phyloP scores from a whole-genome alignment of 2,888 invertebrate species.

The Metopia argyrocephala region DNA sequence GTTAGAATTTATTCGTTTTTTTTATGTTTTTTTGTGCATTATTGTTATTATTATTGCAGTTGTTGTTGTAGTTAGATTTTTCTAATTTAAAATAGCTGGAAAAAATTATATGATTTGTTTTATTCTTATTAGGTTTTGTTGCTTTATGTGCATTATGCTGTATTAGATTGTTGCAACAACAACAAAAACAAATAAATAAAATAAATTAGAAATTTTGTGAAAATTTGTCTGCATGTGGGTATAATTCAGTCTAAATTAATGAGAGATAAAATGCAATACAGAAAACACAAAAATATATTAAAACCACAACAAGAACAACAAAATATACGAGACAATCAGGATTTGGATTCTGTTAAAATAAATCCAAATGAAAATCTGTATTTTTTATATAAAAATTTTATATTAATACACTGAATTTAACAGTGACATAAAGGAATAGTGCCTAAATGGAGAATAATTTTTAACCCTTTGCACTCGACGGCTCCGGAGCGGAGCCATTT shows the following conservation, averaged over 20 bases:
- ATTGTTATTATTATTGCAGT: no score
- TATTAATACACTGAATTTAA: neutral
- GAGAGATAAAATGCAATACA: constrained; percentile 7
- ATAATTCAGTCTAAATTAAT: constrained; percentile 41
- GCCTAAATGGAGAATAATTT: no score
- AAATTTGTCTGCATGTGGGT: constrained; percentile 8
- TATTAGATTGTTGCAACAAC: constrained; percentile 28
- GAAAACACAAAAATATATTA: neutral
- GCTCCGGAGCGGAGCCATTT: no score
- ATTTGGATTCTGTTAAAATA: neutral
- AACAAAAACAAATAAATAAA: neutral
- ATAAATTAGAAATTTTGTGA: constrained; percentile 22
- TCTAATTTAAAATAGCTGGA: constrained; percentile 31
- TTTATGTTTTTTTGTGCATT: constrained; percentile 18
- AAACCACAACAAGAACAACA: neutral
- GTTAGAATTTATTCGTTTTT: constrained; percentile 71
- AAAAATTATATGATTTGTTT: constrained; percentile 49
- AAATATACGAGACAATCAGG: neutral
- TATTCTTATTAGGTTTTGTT: constrained; percentile 14
- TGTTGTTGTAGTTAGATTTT: neutral
- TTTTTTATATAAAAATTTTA: neutral
- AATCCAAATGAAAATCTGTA: neutral
- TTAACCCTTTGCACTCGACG: no score
- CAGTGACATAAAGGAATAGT: neutral
- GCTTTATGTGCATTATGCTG: constrained; percentile 45